A percentile compares a stretch with the other conserved stretches of the same genome.
phyloP scores from a whole-genome alignment of 2,888 invertebrate species.

The Galeruca laticollis region DNA sequence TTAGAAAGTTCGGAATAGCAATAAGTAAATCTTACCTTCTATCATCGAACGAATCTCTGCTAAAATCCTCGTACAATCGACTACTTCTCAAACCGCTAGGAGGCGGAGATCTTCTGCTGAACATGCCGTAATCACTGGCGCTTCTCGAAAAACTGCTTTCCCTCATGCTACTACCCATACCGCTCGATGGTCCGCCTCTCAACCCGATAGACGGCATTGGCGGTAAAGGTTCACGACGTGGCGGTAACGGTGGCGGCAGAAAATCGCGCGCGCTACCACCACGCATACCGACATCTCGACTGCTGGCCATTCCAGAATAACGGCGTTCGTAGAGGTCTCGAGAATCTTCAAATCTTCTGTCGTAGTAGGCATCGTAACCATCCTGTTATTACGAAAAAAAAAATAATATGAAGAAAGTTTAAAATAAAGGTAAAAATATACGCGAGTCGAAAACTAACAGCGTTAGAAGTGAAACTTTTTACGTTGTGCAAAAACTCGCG shows the following conservation, averaged over 20 bases:
- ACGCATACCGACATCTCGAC: conserved; percentile 63
- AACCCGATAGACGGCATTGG: conserved; percentile 73
- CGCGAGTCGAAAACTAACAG: too few species aligned
- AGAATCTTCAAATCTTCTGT: conserved; percentile 83
- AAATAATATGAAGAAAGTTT: not conserved
- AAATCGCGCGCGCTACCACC: conserved; percentile 72
- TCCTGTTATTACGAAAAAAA: conserved; percentile 66
- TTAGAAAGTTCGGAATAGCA: too few species aligned
- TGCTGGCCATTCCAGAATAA: conserved; percentile 73
- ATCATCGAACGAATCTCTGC: conserved; percentile 89
- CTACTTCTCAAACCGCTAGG: conserved; percentile 68
- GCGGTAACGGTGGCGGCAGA: conserved; percentile 78
- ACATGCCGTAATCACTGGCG: conserved; percentile 80
- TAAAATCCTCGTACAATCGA: conserved; percentile 89
- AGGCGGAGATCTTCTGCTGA: conserved; percentile 86
- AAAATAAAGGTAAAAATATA: too few species aligned
- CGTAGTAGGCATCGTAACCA: conserved; percentile 85
- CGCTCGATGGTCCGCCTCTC: conserved; percentile 72
- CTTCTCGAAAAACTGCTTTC: conserved; percentile 72
- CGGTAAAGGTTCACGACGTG: conserved; percentile 82
- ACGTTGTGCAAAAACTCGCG: too few species aligned
- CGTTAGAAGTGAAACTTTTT: too few species aligned
- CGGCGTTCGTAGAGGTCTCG: conserved; percentile 86
- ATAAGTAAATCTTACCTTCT: conserved; percentile 84
- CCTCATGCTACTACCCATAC: conserved; percentile 76